phyloP scores from a whole-genome alignment of 2,113 vertebrate genomes.

The Martes martes region DNA sequence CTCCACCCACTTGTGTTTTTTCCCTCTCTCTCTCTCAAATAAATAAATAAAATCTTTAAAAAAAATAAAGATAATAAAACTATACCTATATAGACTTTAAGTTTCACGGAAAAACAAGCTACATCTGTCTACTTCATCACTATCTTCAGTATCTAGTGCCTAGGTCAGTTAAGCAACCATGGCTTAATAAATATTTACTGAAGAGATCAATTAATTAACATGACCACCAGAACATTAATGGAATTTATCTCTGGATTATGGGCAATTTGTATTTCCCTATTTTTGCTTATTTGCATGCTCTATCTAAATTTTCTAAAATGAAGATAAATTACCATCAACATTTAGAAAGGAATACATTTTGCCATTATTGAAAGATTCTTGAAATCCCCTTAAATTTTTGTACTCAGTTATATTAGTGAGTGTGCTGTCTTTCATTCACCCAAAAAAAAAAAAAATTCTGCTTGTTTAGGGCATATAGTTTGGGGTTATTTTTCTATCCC shows the following conservation, averaged over 20 bases:
- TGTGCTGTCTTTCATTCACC: not conserved
- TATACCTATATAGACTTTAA: not conserved
- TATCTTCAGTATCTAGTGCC: not conserved
- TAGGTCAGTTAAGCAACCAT: not conserved
- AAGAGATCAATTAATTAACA: not conserved
- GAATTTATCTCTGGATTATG: not conserved
- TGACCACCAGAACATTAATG: not conserved
- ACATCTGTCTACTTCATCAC: not conserved
- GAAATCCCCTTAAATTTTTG: not conserved
- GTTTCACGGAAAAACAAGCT: not conserved
- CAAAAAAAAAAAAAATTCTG: not conserved
- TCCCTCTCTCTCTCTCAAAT: too few relatives aligned
- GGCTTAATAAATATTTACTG: not conserved
- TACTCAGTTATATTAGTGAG: not conserved
- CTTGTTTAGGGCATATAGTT: not conserved
- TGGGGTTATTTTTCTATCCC: not conserved
- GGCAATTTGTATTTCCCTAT: not conserved
- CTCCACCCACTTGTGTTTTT: too few relatives aligned
- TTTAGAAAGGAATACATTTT: not conserved
- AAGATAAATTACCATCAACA: not conserved
- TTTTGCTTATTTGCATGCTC: not conserved
- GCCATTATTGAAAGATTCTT: not conserved
- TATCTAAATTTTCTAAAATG: not conserved
- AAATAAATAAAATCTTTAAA: not conserved
- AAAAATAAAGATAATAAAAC: not conserved